Conservation (phyloP, 2,888 invertebrate genomes). For the Diadromus collaris region DNA sequence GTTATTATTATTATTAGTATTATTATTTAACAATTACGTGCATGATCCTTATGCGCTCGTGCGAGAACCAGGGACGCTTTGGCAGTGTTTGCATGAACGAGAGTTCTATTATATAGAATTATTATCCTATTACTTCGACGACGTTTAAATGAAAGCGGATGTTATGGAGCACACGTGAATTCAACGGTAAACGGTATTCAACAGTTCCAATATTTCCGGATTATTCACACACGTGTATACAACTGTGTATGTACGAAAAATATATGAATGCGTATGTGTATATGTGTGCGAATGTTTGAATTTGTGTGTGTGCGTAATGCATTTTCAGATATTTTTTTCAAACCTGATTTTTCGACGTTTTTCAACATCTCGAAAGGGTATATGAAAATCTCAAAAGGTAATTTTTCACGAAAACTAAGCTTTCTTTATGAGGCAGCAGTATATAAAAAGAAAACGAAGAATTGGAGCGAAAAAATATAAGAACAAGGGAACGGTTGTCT, state of each 20-base stretch:
- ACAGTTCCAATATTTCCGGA: not conserved
- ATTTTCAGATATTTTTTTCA: not conserved
- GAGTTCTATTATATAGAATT: not conserved
- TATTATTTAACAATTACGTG: not conserved
- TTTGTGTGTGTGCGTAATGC: no score
- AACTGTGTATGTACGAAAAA: no score
- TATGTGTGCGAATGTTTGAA: no score
- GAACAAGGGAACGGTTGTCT: not conserved
- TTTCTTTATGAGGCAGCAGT: no score
- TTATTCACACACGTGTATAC: not conserved
- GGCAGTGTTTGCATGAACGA: not conserved
- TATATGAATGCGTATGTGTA: no score
- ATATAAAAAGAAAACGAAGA: no score
- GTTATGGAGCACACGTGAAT: not conserved
- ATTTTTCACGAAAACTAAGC: no score
- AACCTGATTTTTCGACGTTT: not conserved
- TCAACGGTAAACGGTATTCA: not conserved
- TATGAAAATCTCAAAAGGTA: no score
- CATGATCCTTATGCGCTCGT: not conserved
- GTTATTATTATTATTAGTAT: no score
- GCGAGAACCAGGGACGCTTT: not conserved
- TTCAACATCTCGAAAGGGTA: no score
- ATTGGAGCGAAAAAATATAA: not conserved
- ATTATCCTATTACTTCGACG: not conserved
- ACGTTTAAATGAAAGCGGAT: not conserved